phyloP scores from a whole-genome alignment of 2,797 vertebrate genomes.

The Thalassophryne amazonica region DNA sequence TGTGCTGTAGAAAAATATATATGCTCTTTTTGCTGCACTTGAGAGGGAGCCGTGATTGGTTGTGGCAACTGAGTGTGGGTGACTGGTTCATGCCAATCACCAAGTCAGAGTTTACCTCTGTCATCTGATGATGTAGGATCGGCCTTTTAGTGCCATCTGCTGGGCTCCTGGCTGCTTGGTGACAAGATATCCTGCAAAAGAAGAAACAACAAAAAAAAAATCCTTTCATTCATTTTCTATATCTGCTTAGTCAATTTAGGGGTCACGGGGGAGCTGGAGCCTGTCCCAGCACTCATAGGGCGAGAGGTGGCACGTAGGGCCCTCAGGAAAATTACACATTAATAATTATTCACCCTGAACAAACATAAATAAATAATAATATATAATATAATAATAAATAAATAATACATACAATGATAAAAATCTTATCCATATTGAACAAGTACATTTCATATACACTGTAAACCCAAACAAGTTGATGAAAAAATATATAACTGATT shows the following conservation, averaged over 20 bases:
- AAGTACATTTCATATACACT: too few species aligned
- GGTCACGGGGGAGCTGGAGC: too few species aligned
- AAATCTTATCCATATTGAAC: too few species aligned
- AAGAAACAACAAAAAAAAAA: background rate
- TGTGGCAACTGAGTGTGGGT: slow-evolving; percentile 72
- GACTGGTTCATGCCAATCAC: slow-evolving; percentile 60
- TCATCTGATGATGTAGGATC: slow-evolving; percentile 6
- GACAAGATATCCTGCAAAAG: background rate
- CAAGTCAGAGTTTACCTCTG: slow-evolving; percentile 35
- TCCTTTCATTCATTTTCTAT: background rate
- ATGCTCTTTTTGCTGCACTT: slow-evolving; percentile 51
- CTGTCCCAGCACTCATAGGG: too few species aligned
- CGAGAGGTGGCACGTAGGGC: too few species aligned
- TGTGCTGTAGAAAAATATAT: slow-evolving; percentile 51
- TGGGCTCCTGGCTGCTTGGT: slow-evolving; percentile 31
- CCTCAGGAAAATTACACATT: too few species aligned
- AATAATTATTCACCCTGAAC: too few species aligned
- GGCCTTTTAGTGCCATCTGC: slow-evolving; percentile 65
- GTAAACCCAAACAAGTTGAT: too few species aligned
- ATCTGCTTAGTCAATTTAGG: background rate
- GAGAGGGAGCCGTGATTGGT: slow-evolving; percentile 62
- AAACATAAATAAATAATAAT: too few species aligned
- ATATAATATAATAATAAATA: too few species aligned
- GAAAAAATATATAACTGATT: too few species aligned
- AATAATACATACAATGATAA: too few species aligned